Evolutionary conservation across 2,797 vertebrate species (phyloP).

Genomic region (Leptatherina wallacei): DNA sequence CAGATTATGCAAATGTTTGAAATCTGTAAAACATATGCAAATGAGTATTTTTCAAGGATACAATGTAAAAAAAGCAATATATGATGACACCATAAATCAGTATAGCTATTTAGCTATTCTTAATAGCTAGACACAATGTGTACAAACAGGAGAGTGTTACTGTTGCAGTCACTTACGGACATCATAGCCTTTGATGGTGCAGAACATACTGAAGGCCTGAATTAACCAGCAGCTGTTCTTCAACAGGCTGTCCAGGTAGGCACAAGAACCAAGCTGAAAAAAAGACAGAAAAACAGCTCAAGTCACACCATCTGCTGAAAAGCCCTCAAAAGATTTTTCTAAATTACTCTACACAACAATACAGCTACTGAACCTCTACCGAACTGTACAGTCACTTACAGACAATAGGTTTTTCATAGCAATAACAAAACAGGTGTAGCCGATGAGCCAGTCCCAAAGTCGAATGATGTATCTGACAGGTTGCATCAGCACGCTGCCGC

Average conservation of each 20-base stretch:
- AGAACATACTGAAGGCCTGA: conserved; percentile 84
- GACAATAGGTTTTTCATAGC: conserved; percentile 83
- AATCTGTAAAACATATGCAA: not conserved
- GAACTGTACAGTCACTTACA: conserved; percentile 58
- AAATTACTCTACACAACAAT: not conserved
- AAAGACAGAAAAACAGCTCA: not conserved
- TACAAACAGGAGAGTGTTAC: not conserved
- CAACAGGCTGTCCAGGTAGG: conserved; percentile 78
- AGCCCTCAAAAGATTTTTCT: not conserved
- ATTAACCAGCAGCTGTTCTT: conserved; percentile 83
- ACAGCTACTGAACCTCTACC: not conserved
- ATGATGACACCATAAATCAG: not conserved
- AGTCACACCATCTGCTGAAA: not conserved
- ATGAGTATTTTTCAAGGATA: not conserved
- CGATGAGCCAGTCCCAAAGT: conserved; percentile 83
- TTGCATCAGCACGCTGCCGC: conserved; percentile 82
- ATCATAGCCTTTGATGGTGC: conserved; percentile 83
- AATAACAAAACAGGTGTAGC: conserved; percentile 82
- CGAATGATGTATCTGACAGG: conserved; percentile 78
- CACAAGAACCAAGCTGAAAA: conserved; percentile 80
- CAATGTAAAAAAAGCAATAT: not conserved
- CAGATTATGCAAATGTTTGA: not conserved
- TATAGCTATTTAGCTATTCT: not conserved
- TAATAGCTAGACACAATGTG: not conserved
- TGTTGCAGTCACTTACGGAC: conserved; percentile 73